Percentiles rank a stretch among this genome's conserved stretches.
Evolutionary conservation across 1,140 invertebrate species (phyloP).

Genomic region (Platorchestia sp.): DNA sequence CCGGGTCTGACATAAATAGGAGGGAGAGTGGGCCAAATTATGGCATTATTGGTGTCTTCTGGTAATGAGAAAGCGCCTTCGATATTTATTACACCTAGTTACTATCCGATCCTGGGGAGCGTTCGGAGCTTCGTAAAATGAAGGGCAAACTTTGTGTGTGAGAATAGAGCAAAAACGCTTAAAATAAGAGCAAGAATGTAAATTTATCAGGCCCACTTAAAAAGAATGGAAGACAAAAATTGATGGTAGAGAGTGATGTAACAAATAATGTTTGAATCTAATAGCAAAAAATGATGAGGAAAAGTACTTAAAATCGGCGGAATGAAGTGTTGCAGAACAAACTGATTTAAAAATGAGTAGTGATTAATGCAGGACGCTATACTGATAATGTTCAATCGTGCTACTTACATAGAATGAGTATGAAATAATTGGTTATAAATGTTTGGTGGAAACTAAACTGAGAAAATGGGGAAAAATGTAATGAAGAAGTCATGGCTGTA

Average conservation of each 20-base stretch:
- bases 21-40: neutral
- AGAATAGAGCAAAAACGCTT: neutral
- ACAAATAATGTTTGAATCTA: too few relatives aligned
- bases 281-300: too few relatives aligned
- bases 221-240: neutral
- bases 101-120: neutral
- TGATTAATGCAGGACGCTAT: neutral
- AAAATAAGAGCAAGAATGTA: neutral
- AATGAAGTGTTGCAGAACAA: too few relatives aligned
- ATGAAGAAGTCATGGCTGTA: neutral
- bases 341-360: neutral
- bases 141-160: neutral
- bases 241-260: too few relatives aligned
- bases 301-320: too few relatives aligned
- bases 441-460: neutral
- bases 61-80: constrained; percentile 19
- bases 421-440: neutral
- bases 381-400: neutral
- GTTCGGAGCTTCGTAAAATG: neutral
- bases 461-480: neutral
- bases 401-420: neutral
- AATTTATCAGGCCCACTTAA: neutral
- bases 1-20: neutral
- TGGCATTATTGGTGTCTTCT: neutral
- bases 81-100: constrained; percentile 13